These are phyloP conservation scores for Pristionchus fissidentatus DNA, from an alignment of 2,888 invertebrate species.

Conservation along the genomic window DNA sequence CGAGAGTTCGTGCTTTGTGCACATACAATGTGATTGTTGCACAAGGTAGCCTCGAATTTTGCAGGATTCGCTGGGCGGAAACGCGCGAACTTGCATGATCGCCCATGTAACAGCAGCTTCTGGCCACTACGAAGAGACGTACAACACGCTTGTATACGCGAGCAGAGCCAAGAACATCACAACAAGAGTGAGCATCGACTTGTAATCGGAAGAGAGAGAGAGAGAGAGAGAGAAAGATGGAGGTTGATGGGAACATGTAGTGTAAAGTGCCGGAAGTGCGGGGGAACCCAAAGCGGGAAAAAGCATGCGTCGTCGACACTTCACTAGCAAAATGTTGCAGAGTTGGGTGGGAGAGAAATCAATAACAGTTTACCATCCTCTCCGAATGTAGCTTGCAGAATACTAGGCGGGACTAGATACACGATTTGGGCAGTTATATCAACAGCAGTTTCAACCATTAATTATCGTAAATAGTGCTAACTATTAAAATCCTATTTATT, in stretches of 20 bases:
- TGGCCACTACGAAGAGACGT: slow-evolving; percentile 88
- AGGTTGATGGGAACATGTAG: background rate
- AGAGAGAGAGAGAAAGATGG: background rate
- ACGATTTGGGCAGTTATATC: too few relatives aligned
- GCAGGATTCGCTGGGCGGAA: slow-evolving; percentile 79
- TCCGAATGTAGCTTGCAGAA: background rate
- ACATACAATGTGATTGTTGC: background rate
- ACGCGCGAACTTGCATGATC: slow-evolving; percentile 96
- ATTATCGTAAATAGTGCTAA: background rate
- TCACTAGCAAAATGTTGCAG: too few relatives aligned
- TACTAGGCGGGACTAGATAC: background rate
- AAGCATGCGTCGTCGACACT: too few relatives aligned
- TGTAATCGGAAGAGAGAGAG: background rate
- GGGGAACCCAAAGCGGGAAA: background rate
- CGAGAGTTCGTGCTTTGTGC: too few relatives aligned
- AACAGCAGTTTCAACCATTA: background rate
- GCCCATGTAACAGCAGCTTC: slow-evolving; percentile 92
- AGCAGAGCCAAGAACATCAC: slow-evolving; percentile 93
- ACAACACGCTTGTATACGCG: slow-evolving; percentile 93
- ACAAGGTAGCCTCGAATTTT: background rate
- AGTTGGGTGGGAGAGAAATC: too few relatives aligned
- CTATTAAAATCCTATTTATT: background rate
- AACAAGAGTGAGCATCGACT: slow-evolving; percentile 82
- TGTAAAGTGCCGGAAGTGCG: slow-evolving; percentile 13
- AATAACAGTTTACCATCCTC: background rate